A percentile compares a stretch with the other conserved stretches of the same genome.
Evolutionary conservation across 2,888 invertebrate genomes (phyloP).

Genomic region (Drosophila birchii): DNA sequence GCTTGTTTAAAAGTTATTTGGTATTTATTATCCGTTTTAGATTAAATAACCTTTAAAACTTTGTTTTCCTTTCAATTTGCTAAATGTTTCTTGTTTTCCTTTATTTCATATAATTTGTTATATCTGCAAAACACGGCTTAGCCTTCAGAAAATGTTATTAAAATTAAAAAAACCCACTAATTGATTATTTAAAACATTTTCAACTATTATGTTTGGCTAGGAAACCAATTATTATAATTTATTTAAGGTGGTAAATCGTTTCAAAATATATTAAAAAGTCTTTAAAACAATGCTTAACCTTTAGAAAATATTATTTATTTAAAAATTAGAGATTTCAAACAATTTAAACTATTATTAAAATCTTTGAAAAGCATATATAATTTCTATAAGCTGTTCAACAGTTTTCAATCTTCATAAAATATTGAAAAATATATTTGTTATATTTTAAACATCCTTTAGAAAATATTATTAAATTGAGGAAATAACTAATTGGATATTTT

Average conservation of each 20-base stretch:
- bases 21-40: neutral
- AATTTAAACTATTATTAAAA: neutral
- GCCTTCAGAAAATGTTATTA: neutral
- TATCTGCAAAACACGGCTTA: neutral
- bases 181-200: neutral
- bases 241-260: neutral
- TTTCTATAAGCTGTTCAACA: no score
- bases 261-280: no score
- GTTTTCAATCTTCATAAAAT: no score
- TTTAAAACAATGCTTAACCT: neutral
- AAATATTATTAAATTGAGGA: no score
- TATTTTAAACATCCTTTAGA: no score
- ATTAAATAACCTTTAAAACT: neutral
- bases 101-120: neutral
- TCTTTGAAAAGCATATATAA: no score
- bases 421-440: no score
- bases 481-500: no score
- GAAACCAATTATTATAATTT: neutral
- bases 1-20: neutral
- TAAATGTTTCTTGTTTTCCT: neutral
- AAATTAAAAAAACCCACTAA: neutral
- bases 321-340: neutral
- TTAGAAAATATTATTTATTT: neutral
- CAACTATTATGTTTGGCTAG: no score
- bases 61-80: no score